phyloP scores from a whole-genome alignment of 2,797 vertebrate species.

The Peromyscus melanophrys region DNA sequence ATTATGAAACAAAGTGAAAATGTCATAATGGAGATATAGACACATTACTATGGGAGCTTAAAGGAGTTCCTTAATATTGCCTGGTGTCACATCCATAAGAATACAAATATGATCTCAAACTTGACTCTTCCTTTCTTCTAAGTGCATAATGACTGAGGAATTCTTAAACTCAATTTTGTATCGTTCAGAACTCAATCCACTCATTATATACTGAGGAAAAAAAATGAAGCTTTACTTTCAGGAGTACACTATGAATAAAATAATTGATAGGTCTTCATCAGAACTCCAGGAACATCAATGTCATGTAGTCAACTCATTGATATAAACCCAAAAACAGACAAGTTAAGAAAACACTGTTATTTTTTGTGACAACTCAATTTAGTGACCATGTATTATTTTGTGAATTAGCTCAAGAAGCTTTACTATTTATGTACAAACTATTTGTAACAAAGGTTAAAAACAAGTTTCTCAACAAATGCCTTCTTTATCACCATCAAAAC shows the following conservation, averaged over 20 bases:
- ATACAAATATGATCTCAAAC: constrained; percentile 4
- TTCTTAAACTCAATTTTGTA: background rate
- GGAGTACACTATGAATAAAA: background rate
- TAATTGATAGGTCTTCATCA: constrained; percentile 2
- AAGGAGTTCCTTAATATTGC: background rate
- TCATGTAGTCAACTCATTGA: background rate
- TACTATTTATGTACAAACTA: background rate
- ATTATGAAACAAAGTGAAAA: constrained; percentile 28
- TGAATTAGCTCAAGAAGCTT: constrained; percentile 38
- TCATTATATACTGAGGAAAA: background rate
- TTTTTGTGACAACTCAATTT: background rate
- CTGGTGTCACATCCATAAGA: background rate
- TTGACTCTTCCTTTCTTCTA: constrained; percentile 37
- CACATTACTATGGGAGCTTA: background rate
- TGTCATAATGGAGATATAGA: background rate
- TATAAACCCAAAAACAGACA: background rate
- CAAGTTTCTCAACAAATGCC: background rate
- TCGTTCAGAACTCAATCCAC: background rate
- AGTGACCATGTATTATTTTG: background rate
- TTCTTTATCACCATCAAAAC: background rate
- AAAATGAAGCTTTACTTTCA: constrained; percentile 16
- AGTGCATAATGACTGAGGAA: background rate
- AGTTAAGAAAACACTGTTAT: background rate
- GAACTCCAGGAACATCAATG: background rate
- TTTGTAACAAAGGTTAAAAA: background rate